Base-by-base conservation (phyloP, 1,140 invertebrate species). In the Pissodes strobi region DNA sequence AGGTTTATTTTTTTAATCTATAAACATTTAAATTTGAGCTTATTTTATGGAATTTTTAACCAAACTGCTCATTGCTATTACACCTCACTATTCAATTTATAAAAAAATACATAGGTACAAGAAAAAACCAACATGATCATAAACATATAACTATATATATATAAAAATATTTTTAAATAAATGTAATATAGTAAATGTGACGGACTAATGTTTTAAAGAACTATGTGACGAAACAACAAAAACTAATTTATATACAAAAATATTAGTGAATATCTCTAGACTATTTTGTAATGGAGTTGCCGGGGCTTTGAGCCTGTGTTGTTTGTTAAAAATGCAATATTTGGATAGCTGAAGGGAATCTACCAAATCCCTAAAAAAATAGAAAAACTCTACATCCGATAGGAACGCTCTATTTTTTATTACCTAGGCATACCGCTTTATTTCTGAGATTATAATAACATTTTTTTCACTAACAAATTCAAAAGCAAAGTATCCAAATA, bases 241-340 rank as follows among this genome's bases (percentile, higher is more conserved):
- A 57, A 48, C 45, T 48, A 19, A 34, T 48, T 59, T 59, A 57
- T 23, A 12, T 57, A 57, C 37, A 43, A 43, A 43, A 38, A 56
- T 38, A 56, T 39, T 57, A 57, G 17, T 55, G 23, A 13, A 19
- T 39, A 39, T 27, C 9, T 52, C 15, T 38, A 53, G 34, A 53
- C 51, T 53, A 57, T 23, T 22, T 56, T 57, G 53, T 57, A 57
- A 57, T 57, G 53, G 53, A 57, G 53, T 57, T 57, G 53, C 53
- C 53, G 23, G 15, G 38, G 53, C 53, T 25, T 57, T 57, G 39
- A 57, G 53, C 53, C 53, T 25, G 37, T 13, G 21, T 43, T 3
- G n/a, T 27, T 17, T 12, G 38, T 21, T 57, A 27, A 57, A 43
- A 25, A 57, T 41, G 22, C 45, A 57, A 45, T 45, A 45, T 43